These are phyloP conservation scores for Eupeodes latifasciatus DNA, from an alignment of 2,888 invertebrate species.

Conservation along the genomic window DNA sequence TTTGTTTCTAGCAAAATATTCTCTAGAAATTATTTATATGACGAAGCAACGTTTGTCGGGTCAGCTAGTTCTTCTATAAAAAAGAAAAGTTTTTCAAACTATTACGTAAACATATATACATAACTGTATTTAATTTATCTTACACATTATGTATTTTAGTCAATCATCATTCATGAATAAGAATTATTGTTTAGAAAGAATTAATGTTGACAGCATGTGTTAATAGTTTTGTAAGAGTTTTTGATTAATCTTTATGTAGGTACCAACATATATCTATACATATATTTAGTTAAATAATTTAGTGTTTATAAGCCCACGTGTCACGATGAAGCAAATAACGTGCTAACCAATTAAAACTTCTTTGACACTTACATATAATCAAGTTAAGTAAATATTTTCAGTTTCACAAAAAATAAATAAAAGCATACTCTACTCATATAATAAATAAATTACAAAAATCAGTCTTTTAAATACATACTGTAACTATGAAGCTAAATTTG, in stretches of 20 bases:
- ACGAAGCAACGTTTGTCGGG: too few relatives aligned
- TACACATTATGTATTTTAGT: background rate
- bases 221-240: slow-evolving; percentile 22
- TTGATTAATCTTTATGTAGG: background rate
- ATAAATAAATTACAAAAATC: too few relatives aligned
- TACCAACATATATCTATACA: background rate
- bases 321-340: too few relatives aligned
- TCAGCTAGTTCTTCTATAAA: background rate
- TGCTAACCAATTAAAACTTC: background rate
- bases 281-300: background rate
- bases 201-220: slow-evolving; percentile 9
- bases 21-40: too few relatives aligned
- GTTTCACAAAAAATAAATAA: too few relatives aligned
- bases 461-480: too few relatives aligned
- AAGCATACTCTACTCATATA: too few relatives aligned
- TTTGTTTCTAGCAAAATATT: too few relatives aligned
- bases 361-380: background rate
- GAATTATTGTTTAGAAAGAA: slow-evolving; percentile 1
- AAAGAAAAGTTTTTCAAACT: background rate
- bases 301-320: background rate
- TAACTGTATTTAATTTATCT: background rate
- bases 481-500: too few relatives aligned
- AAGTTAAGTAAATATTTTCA: too few relatives aligned
- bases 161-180: background rate
- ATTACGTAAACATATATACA: too few relatives aligned